Percentiles rank a stretch among this genome's conserved stretches.
Conservation (phyloP, 2,797 vertebrate species). For the Masticophis lateralis region DNA sequence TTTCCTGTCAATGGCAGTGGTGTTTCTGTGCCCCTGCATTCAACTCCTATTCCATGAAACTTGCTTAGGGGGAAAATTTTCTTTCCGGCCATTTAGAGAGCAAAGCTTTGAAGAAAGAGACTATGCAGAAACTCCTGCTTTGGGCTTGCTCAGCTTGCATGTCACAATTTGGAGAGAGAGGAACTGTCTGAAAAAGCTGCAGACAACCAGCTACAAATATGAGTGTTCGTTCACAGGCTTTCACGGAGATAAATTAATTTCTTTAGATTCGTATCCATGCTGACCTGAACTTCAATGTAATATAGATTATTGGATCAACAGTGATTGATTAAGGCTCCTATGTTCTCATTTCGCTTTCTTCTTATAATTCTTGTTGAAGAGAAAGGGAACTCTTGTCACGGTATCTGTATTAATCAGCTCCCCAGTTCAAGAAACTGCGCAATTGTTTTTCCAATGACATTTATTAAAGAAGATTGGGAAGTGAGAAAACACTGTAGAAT, state of each 20-base stretch:
- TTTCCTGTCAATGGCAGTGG: constrained; percentile 41
- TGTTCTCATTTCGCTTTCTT: background rate
- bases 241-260: background rate
- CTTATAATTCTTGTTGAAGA: background rate
- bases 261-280: background rate
- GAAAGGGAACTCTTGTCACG: background rate
- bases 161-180: accelerated
- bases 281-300: background rate
- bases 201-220: background rate
- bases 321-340: background rate
- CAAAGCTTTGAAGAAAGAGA: background rate
- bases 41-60: constrained; percentile 49
- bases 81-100: constrained; percentile 22
- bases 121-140: constrained; percentile 20
- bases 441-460: background rate
- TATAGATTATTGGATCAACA: background rate
- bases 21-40: constrained; percentile 6
- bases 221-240: background rate
- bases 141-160: constrained; percentile 18
- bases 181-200: background rate
- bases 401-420: background rate
- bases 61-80: constrained; percentile 14
- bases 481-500: background rate
- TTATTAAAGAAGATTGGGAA: background rate
- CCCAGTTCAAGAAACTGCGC: background rate